Conservation (phyloP, 2,113 vertebrate genomes). For the Scophthalmus maximus region DNA sequence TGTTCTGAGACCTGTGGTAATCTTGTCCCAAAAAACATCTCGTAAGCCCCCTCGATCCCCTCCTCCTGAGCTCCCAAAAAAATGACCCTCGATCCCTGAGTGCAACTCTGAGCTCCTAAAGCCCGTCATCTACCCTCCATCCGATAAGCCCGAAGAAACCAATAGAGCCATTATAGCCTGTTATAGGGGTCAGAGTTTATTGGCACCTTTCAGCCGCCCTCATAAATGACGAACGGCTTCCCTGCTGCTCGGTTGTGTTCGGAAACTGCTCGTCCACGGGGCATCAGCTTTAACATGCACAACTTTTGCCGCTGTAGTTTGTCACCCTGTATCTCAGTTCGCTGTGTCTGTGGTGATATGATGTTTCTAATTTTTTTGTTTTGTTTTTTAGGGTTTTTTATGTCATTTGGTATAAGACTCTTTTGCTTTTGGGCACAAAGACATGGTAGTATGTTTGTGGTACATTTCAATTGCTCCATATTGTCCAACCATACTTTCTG, state of each 20-base stretch:
- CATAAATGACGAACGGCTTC: neutral
- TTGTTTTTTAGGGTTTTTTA: neutral
- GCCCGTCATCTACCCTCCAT: conserved; percentile 49
- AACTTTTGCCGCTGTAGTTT: neutral
- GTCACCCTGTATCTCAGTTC: neutral
- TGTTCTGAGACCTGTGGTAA: conserved; percentile 54
- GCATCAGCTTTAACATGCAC: neutral
- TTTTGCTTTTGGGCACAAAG: too few relatives aligned
- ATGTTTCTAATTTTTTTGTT: neutral
- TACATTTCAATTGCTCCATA: too few relatives aligned
- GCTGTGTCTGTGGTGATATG: neutral
- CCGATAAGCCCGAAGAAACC: conserved; percentile 45
- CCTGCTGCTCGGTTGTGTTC: neutral
- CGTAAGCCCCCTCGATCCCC: conserved; percentile 51
- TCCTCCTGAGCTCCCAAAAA: conserved; percentile 56
- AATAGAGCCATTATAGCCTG: conserved; percentile 12
- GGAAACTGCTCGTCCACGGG: neutral
- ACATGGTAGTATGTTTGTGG: too few relatives aligned
- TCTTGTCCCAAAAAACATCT: conserved; percentile 62
- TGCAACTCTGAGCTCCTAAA: conserved; percentile 52
- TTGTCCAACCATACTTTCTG: neutral
- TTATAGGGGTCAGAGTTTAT: conserved; percentile 8
- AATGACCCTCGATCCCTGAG: conserved; percentile 50
- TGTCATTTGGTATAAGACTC: neutral
- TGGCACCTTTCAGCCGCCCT: conserved; percentile 2